Evolutionary conservation across 2,797 vertebrate genomes (phyloP), one percentile per base, ranked within the genome.

Genomic region (Periparus ater): DNA sequence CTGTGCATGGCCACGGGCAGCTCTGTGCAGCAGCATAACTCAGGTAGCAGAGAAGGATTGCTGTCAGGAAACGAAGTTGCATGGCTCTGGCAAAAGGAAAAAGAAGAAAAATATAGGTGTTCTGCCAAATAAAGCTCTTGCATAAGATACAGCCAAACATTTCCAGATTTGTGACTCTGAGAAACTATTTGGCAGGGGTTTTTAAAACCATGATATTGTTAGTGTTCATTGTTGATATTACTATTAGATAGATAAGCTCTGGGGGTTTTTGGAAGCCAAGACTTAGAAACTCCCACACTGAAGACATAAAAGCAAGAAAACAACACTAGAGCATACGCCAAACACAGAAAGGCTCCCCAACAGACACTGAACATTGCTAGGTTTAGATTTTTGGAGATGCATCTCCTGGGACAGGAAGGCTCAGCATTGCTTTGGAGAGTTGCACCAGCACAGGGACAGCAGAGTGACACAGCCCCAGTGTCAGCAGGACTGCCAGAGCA

Each of bases 71-170:
- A 75, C n/a, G 61, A 89, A 90, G 17, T 51, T 66, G 34, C 44
- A 42, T 4, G n/a, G 42, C 45, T 81, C 55, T 93, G 70, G 54
- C 82, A 84, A 67, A 70, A 83, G 19, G 30, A 13, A 44, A 62
- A 34, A 54, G 8, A 81, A 78, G 1, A 74, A 72, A 65, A 77
- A 77, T 13, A 89, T 13, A 63, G 53, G 48, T 89, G 34, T 23
- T 80, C 84, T 93, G 95, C 82, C 92, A 95, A 92, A 80, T 73
- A 27, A 66, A 13, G 21, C 40, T 92, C 58, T 93, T 95, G 84
- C 82, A 30, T 60, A 96, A 96, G 79, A 88, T 44, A 72, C 14
- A 65, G 7, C 11, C 72, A 85, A 83, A 29, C 53, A 63, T 23
- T 90, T 93, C 92, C 95, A 93, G 78, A 81, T 63, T 77, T 4